Percentiles rank a stretch among this genome's conserved stretches.
phyloP scores from a whole-genome alignment of 2,888 invertebrate genomes.

The Timema cristinae region DNA sequence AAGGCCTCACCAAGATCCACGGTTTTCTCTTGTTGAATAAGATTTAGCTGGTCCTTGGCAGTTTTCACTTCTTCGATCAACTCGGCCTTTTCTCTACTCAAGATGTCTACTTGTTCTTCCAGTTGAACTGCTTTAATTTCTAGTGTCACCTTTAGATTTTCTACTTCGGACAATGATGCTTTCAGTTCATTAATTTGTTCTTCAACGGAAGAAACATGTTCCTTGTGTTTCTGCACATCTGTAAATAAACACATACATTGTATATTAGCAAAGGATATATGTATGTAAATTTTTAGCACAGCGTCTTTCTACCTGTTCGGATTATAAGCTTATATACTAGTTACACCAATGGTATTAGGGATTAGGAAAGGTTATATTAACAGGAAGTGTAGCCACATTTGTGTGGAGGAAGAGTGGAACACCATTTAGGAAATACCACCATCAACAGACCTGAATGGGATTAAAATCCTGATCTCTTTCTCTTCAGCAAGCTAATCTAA shows the following conservation, averaged over 20 bases:
- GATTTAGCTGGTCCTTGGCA: conserved; percentile 34
- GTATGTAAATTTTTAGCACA: no score
- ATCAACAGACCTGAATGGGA: no score
- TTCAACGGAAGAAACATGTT: conserved; percentile 16
- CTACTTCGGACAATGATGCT: conserved; percentile 43
- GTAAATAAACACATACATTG: conserved; percentile 3
- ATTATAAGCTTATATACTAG: no score
- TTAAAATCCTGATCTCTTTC: no score
- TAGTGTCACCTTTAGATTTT: conserved; percentile 53
- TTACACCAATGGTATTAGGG: no score
- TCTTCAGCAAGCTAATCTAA: no score
- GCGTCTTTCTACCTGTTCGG: no score
- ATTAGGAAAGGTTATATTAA: no score
- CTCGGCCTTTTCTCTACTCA: conserved; percentile 48
- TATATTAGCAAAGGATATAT: no score
- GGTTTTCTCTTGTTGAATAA: background rate
- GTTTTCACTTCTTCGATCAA: conserved; percentile 65
- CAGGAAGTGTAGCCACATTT: no score
- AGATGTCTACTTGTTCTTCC: conserved; percentile 67
- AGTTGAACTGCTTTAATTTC: conserved; percentile 74
- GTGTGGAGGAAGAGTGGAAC: no score
- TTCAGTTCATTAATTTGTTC: conserved; percentile 37
- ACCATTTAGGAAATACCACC: no score
- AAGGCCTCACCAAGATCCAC: background rate
- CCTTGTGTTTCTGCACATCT: conserved; percentile 18